Evolutionary conservation across 2,797 vertebrate species (phyloP).

Genomic region (Anomalospiza imberbis): DNA sequence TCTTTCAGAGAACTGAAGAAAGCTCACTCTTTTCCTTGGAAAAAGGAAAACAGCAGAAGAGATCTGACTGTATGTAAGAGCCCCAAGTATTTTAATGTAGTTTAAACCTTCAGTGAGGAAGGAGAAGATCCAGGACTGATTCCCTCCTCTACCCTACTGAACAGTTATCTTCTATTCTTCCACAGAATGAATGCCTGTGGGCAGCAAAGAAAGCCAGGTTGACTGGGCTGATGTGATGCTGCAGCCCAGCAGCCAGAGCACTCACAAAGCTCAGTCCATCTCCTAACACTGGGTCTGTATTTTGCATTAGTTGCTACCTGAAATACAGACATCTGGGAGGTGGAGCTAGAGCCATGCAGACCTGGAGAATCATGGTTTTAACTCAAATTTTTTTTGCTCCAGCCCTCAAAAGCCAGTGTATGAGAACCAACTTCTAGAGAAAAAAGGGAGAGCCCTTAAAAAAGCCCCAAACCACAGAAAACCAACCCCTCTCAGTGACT

Average conservation of each 20-base stretch:
- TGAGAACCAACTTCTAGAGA: not conserved
- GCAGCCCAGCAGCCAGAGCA: not conserved
- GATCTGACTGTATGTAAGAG: fast-evolving
- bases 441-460: not conserved
- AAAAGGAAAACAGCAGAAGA: not conserved
- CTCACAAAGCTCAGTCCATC: not conserved
- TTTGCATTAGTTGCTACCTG: not conserved
- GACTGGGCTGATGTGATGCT: not conserved
- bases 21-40: not conserved
- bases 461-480: not conserved
- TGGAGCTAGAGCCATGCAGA: not conserved
- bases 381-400: not conserved
- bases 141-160: not conserved
- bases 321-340: not conserved
- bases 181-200: not conserved
- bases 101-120: not conserved
- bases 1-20: not conserved
- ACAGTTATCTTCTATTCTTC: not conserved
- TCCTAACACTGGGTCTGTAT: not conserved
- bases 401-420: not conserved
- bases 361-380: not conserved
- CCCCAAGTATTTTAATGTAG: not conserved
- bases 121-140: not conserved
- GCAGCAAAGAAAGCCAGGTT: not conserved
- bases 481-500: not conserved